These are phyloP conservation scores for Darevskia nairensis DNA, from an alignment of 2,797 vertebrate species.

Conservation along the genomic window DNA sequence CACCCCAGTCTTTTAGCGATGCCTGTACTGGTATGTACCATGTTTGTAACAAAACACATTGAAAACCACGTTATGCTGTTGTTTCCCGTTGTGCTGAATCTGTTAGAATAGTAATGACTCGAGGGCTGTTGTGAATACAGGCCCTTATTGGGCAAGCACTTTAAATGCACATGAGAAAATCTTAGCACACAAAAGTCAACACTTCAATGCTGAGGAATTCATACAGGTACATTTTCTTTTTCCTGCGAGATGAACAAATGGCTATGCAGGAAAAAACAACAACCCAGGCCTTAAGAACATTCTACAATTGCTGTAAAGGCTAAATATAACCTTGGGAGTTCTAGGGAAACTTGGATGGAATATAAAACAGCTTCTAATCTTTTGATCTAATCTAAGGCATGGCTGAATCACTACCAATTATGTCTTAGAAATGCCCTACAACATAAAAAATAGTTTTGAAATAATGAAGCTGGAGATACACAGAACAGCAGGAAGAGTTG, in stretches of 20 bases:
- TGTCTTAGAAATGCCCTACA: constrained; percentile 31
- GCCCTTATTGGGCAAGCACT: neutral
- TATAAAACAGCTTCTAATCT: constrained; percentile 46
- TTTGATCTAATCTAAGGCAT: constrained; percentile 45
- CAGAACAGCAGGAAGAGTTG: constrained; percentile 4
- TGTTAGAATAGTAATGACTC: neutral
- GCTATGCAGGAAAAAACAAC: too few species aligned
- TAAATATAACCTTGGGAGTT: constrained; percentile 41
- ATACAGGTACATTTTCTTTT: neutral
- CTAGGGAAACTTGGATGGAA: constrained; percentile 30
- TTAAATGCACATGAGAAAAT: neutral
- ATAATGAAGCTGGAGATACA: constrained; percentile 3
- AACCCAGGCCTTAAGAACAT: neutral
- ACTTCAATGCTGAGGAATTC: neutral
- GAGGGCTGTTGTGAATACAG: neutral
- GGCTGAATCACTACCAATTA: constrained; percentile 42
- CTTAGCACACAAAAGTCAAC: neutral
- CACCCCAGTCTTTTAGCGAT: too few species aligned
- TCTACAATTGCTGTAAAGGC: constrained; percentile 23
- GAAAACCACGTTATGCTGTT: neutral
- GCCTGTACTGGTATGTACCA: neutral
- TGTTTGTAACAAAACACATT: neutral
- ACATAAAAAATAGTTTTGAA: constrained; percentile 16
- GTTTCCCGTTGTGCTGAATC: neutral
- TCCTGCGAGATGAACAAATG: constrained; percentile 6